Conservation (phyloP, 2,797 vertebrate species). For the Chaenodraco wilsoni region DNA sequence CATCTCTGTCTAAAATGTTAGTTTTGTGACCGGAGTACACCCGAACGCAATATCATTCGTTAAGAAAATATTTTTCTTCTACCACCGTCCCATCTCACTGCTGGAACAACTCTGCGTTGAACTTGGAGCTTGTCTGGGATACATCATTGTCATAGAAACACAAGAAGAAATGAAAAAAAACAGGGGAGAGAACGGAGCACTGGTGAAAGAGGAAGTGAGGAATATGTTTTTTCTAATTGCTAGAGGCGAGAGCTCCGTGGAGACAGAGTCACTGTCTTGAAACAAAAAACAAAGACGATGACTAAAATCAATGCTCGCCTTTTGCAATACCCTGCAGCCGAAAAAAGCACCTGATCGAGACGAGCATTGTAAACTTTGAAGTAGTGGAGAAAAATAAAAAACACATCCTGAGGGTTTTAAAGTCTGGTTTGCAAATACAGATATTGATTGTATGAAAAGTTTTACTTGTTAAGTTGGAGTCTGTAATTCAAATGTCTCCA, state of each 20-base stretch:
- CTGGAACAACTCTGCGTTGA: no score
- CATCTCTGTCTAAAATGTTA: no score
- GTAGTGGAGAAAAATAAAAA: conserved; percentile 20
- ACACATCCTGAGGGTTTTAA: conserved; percentile 14
- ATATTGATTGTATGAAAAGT: conserved; percentile 55
- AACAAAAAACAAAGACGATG: conserved; percentile 62
- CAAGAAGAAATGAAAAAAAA: neutral
- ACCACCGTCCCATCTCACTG: no score
- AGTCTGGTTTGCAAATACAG: conserved; percentile 21
- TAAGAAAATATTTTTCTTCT: no score
- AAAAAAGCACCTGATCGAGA: conserved; percentile 36
- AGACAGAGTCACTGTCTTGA: conserved; percentile 61
- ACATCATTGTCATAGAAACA: no score
- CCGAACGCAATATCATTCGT: no score
- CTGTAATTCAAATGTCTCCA: conserved; percentile 22
- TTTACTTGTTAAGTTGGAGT: conserved; percentile 35
- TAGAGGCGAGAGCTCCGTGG: conserved; percentile 63
- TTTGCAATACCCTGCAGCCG: conserved; percentile 40
- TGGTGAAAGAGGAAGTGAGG: conserved; percentile 39
- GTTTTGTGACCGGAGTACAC: no score
- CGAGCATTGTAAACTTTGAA: conserved; percentile 48
- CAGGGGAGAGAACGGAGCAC: conserved; percentile 29
- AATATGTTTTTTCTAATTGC: conserved; percentile 56
- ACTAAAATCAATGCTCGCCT: conserved; percentile 69
- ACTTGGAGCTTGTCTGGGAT: no score